Conservation (phyloP, 2,888 invertebrate genomes). For the Sarcophaga subvicina region DNA sequence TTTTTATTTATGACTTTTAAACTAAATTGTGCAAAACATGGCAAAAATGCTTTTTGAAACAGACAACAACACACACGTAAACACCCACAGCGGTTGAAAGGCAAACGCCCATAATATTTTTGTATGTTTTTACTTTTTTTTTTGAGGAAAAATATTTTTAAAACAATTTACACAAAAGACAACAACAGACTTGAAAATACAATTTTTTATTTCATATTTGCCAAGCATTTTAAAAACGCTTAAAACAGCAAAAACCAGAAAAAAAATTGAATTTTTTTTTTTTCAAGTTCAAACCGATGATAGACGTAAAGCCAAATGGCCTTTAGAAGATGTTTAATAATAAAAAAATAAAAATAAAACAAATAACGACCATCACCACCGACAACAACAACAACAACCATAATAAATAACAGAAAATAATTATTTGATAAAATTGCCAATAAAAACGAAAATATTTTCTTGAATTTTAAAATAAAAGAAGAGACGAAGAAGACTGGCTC, state of each 20-base stretch:
- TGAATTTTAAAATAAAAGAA: background rate
- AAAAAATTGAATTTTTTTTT: background rate
- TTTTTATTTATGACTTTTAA: constrained; percentile 42
- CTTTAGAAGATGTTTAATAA: background rate
- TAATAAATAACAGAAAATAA: too few species aligned
- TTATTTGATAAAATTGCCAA: background rate
- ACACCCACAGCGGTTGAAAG: background rate
- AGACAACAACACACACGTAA: background rate
- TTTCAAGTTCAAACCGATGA: background rate
- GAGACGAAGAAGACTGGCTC: background rate
- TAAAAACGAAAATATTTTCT: background rate
- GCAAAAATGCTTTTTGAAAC: background rate
- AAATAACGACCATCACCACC: too few species aligned
- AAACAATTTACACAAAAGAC: background rate
- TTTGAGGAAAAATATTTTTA: background rate
- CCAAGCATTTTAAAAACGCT: background rate
- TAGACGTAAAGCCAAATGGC: background rate
- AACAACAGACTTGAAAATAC: background rate
- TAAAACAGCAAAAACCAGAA: background rate
- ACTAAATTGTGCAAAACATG: constrained; percentile 51
- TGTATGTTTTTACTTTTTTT: background rate
- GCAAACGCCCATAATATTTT: constrained; percentile 3
- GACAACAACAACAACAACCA: too few species aligned
- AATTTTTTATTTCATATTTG: background rate
- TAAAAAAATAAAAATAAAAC: background rate